Evolutionary conservation across 1,140 invertebrate genomes (phyloP), one percentile per base, ranked within the genome.

Genomic region (Druon quercuslanigerum): DNA sequence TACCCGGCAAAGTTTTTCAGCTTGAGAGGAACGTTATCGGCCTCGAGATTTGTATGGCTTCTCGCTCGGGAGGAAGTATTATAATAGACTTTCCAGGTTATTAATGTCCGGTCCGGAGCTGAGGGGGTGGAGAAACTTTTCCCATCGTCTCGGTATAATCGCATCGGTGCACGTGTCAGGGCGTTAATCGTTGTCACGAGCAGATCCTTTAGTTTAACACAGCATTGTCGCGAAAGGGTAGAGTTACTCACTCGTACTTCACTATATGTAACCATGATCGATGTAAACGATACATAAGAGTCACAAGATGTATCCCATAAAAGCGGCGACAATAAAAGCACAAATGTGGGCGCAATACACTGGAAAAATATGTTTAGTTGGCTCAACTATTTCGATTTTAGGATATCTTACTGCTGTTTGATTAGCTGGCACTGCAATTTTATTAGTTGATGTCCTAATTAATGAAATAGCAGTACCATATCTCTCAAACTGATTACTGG

Each of bases 131-230:
- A 72, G 74, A 83, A 82, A 82, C 74, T 84, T 84, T 84, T 80
- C 77, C 74, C 80, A 82, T 84, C 80, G 82, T 82, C 79, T 80
- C 78, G 50, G 76, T 79, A 82, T 84, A 84, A 84, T 84, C 75
- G 79, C 82, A 80, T 82, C 78, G 80, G 75, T 80, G 79, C 82
- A 79, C 82, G 82, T 84, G 82, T 84, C 80, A 79, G 77, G 71
- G 73, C 81, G 78, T 83, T 82, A 83, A 83, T 83, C 80, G 80
- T 82, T 80, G 80, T 83, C 80, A 80, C n/a, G 75, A 72, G 76
- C 82, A 82, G 79, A 84, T 84, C 82, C 78, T 76, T 79, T 33
- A 33, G 25, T 33, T 33, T 78, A 75, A 83, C 77, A 79, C 76
- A 80, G 77, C 73, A 40, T 66, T 25, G 14, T 20, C 57, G 25